Base-by-base conservation (phyloP, 2,797 vertebrate genomes). In the Ara ararauna region DNA sequence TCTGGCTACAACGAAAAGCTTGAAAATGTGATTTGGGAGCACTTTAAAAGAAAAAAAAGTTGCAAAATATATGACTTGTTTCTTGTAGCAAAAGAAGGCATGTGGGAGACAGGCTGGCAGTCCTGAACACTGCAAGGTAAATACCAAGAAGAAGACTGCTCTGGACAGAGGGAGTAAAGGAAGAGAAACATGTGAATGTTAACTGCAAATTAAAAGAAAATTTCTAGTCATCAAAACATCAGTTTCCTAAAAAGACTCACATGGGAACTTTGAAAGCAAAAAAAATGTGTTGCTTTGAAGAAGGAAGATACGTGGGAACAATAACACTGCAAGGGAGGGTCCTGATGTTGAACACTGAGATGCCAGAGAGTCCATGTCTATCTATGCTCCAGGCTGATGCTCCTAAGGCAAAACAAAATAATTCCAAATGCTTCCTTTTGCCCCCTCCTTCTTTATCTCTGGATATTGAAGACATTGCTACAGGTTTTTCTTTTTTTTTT, bases 361-460 rank as follows among this genome's bases (percentile, higher is more conserved):
- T 5, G 3, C 2, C 2, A 8, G 7, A 44, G 11, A 51, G 10
- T 26, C 9, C 13, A 5, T 5, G 11, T 4, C 5, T 18, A 1
- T 5, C 3, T 18, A 1, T 29, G 38, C 8, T 74, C 38, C 21
- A 44, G 27, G 10, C 1, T 7, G 5, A 1, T 54, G 11, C 7
- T 82, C 21, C 36, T 32, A 36, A 50, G 8, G 10, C 19, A 61
- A 74, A 34, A 58, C 0, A 40, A 64, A 61, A 26, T 15, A 88
- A 24, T 36, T 48, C 32, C 3, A 58, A 34, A 58, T 34, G n/a
- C 13, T 58, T 58, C 56, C 17, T 27, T 53, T 4, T 1, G 0
- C 4, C 2, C 18, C 3, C 2, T 7, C 12, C 9, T 16, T 47
- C 47, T 91, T 85, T 58, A 38, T 38, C 16, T 48, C 45, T 36